Evolutionary conservation across 1,140 invertebrate species (phyloP).

Genomic region (Drosophila pseudoananassae): DNA sequence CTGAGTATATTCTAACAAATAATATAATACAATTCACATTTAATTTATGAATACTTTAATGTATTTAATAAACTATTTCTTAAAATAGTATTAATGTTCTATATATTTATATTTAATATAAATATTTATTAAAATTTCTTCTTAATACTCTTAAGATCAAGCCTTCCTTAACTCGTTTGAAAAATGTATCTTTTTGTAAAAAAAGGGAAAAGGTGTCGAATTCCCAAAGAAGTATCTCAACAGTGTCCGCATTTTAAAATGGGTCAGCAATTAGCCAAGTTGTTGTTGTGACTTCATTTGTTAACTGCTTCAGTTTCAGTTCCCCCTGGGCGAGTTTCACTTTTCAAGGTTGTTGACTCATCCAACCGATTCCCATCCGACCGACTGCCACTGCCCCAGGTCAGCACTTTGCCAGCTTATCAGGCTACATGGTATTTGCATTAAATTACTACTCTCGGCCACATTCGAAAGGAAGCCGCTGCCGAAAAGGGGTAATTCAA

Average conservation of each 20-base stretch:
- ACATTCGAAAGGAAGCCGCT: slow-evolving; percentile 40
- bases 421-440: slow-evolving; percentile 44
- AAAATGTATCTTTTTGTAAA: no score
- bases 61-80: no score
- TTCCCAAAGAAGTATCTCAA: slow-evolving; percentile 1
- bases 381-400: slow-evolving; percentile 22
- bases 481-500: slow-evolving; percentile 40
- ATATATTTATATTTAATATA: no score
- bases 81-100: no score
- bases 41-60: no score
- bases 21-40: no score
- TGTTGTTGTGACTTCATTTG: slow-evolving; percentile 35
- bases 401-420: slow-evolving; percentile 52
- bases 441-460: slow-evolving; percentile 38
- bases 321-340: slow-evolving; percentile 46
- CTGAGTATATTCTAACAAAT: no score
- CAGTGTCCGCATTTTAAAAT: slow-evolving; percentile 38
- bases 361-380: slow-evolving; percentile 2
- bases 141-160: no score
- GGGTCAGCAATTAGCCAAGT: slow-evolving; percentile 63
- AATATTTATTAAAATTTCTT: no score
- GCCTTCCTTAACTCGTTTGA: no score
- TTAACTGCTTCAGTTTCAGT: slow-evolving; percentile 49
- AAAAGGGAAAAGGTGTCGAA: not conserved
- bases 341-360: slow-evolving; percentile 78